Evolutionary conservation across 1,140 invertebrate genomes (phyloP).

Genomic region (Zaprionus africanus): DNA sequence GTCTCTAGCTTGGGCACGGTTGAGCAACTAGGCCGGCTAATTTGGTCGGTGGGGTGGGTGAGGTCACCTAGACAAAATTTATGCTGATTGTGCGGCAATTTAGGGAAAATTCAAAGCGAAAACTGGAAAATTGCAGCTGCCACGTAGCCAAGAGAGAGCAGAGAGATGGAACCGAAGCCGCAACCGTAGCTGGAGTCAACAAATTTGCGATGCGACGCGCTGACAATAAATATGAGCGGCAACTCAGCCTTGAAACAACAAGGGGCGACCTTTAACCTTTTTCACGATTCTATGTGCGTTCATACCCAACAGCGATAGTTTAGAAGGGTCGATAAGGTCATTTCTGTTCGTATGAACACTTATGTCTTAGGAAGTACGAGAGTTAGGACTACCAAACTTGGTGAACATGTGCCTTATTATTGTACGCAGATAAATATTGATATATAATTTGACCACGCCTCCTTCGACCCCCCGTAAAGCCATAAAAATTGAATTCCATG

Average conservation of each 20-base stretch:
- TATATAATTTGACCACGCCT: not conserved
- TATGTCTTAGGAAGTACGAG: no score
- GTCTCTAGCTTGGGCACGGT: conserved; percentile 26
- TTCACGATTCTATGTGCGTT: not conserved
- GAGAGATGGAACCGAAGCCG: not conserved
- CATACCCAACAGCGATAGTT: not conserved
- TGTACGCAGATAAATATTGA: no score
- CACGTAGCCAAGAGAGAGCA: conserved; percentile 19
- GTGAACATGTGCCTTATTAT: no score
- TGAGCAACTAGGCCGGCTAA: conserved; percentile 40
- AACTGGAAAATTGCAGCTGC: conserved; percentile 64
- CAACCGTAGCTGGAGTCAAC: conserved; percentile 39
- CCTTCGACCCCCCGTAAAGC: not conserved
- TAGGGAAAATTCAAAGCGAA: conserved; percentile 64
- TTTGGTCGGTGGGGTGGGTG: conserved; percentile 15
- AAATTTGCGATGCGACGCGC: conserved; percentile 39
- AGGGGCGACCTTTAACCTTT: conserved; percentile 52
- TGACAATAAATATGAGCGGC: conserved; percentile 53
- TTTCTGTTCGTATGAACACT: no score
- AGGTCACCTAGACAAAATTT: conserved; percentile 64
- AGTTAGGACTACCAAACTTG: no score
- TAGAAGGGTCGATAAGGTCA: no score
- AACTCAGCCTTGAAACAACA: conserved; percentile 76
- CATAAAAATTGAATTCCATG: not conserved
- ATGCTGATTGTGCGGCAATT: conserved; percentile 82